Percentiles rank a stretch among this genome's conserved stretches.
These are phyloP conservation scores for Drosophila suboccidentalis DNA, from an alignment of 2,888 invertebrate species.

Conservation along the genomic window DNA sequence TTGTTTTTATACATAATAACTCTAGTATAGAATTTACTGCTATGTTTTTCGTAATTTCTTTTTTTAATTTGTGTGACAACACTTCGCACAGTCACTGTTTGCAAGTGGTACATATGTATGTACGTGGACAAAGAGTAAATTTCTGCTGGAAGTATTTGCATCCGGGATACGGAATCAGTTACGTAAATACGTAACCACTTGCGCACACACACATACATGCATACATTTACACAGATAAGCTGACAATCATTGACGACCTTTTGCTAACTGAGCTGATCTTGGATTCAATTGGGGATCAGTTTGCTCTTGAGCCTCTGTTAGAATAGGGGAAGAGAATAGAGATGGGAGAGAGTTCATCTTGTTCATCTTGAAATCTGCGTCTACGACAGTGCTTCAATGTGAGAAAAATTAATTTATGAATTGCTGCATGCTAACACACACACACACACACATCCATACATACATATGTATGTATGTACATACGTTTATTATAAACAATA, in stretches of 20 bases:
- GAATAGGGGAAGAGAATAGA: too few relatives aligned
- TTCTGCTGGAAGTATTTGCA: conserved; percentile 15
- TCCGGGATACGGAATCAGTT: conserved; percentile 7
- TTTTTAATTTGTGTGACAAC: not conserved
- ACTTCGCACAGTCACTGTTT: not conserved
- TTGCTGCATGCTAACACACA: conserved; percentile 31
- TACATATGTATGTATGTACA: not conserved
- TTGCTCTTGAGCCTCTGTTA: conserved; percentile 3
- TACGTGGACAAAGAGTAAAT: conserved; percentile 7
- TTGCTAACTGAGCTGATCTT: conserved; percentile 55
- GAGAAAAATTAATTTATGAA: conserved; percentile 51
- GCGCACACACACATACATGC: not conserved
- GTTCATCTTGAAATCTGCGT: conserved; percentile 29
- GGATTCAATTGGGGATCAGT: conserved; percentile 41
- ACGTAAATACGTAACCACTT: conserved; percentile 15
- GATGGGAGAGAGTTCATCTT: conserved; percentile 8
- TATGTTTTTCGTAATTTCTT: too few relatives aligned
- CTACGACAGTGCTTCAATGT: conserved; percentile 24
- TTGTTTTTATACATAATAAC: too few relatives aligned
- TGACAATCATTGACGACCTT: conserved; percentile 44
- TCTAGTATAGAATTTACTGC: too few relatives aligned
- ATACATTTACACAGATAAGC: conserved; percentile 8
- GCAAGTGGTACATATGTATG: too few relatives aligned
- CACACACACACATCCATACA: conserved; percentile 6
- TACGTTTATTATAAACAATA: conserved; percentile 13